phyloP scores from a whole-genome alignment of 1,140 invertebrate species.

The Orius laevigatus region DNA sequence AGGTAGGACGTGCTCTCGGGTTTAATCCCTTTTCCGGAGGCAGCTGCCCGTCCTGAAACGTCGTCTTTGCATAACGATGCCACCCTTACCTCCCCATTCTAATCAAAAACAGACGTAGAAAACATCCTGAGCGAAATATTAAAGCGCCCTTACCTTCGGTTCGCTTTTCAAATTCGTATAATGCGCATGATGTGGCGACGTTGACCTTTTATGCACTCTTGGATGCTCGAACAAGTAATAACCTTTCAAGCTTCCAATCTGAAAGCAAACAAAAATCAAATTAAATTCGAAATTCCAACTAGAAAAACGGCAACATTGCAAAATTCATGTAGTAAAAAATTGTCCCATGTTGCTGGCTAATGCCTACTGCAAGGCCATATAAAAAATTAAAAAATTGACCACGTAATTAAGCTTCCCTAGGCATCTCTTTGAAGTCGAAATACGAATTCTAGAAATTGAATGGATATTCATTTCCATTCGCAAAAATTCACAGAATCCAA shows the following conservation, averaged over 20 bases:
- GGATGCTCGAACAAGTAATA: conserved; percentile 71
- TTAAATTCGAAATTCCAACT: background rate
- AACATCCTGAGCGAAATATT: background rate
- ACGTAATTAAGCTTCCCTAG: background rate
- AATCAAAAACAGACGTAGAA: too few species aligned
- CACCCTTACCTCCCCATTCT: too few species aligned
- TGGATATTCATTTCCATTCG: too few species aligned
- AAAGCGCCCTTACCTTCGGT: conserved; percentile 37
- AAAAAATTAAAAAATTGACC: background rate
- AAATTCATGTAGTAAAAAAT: background rate
- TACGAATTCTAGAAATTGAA: too few species aligned
- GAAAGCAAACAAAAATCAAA: conserved; percentile 26
- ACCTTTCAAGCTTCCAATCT: conserved; percentile 70
- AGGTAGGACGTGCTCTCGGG: too few species aligned
- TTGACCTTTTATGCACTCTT: conserved; percentile 61
- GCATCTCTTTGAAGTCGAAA: background rate
- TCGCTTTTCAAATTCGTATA: conserved; percentile 54
- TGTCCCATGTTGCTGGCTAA: too few species aligned
- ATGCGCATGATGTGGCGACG: conserved; percentile 51
- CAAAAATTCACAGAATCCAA: too few species aligned
- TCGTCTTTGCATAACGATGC: too few species aligned
- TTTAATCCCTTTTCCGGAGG: too few species aligned
- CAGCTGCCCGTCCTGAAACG: too few species aligned
- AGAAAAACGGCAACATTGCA: background rate
- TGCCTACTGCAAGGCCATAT: too few species aligned